These are phyloP conservation scores for Cephus cinctus DNA, from an alignment of 1,140 invertebrate genomes.

Conservation along the genomic window DNA sequence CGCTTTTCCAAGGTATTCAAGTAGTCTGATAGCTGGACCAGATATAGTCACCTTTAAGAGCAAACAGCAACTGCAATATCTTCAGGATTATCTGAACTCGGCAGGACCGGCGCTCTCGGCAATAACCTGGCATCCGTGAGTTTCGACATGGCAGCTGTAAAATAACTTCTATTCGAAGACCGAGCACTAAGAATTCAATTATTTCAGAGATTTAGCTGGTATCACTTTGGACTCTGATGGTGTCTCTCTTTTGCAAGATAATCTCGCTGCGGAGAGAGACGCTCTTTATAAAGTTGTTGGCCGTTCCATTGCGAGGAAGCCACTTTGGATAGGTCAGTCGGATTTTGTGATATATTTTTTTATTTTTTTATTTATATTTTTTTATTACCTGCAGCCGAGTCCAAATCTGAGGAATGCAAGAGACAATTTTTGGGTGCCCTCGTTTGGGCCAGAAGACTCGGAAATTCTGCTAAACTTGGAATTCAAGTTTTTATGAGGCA, in stretches of 20 bases:
- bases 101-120: constrained; percentile 58
- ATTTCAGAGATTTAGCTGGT: constrained; percentile 31
- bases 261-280: constrained; percentile 35
- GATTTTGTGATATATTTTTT: constrained; percentile 10
- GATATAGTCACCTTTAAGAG: constrained; percentile 42
- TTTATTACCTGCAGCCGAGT: constrained; percentile 40
- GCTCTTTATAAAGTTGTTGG: constrained; percentile 35
- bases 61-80: constrained; percentile 54
- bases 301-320: constrained; percentile 30
- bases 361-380: constrained; percentile 7
- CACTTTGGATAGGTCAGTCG: constrained; percentile 49
- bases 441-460: constrained; percentile 47
- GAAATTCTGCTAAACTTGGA: constrained; percentile 50
- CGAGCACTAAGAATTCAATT: neutral
- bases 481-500: constrained; percentile 53
- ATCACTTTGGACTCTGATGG: constrained; percentile 22
- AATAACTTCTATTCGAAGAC: neutral
- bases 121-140: constrained; percentile 66
- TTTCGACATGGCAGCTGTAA: constrained; percentile 15
- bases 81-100: constrained; percentile 59
- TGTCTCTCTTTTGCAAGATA: constrained; percentile 34
- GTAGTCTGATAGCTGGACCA: constrained; percentile 44
- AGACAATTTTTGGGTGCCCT: constrained; percentile 49
- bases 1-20: constrained; percentile 54
- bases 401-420: constrained; percentile 37